Evolutionary conservation across 2,113 vertebrate species (phyloP).

Genomic region (Girardinichthys multiradiatus): DNA sequence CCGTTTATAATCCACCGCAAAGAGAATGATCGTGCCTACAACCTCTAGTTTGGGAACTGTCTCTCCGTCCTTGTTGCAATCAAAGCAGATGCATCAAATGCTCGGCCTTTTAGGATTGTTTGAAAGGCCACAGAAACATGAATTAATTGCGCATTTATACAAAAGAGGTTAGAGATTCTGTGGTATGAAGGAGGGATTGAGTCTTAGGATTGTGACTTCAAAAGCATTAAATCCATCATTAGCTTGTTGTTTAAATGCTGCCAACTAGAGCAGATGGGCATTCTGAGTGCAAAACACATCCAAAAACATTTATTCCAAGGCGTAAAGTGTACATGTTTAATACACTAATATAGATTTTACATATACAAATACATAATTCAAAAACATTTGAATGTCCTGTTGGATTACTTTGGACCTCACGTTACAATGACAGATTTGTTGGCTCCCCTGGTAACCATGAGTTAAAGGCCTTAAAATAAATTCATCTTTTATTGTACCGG

Average conservation of each 20-base stretch:
- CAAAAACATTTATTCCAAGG: constrained; percentile 47
- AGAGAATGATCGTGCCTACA: constrained; percentile 40
- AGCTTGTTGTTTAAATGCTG: constrained; percentile 44
- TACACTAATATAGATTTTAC: constrained; percentile 32
- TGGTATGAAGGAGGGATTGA: constrained; percentile 27
- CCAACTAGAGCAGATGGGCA: constrained; percentile 53
- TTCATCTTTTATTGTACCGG: neutral
- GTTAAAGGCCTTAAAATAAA: neutral
- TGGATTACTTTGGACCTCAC: constrained; percentile 38
- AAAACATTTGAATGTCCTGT: constrained; percentile 52
- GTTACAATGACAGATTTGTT: neutral
- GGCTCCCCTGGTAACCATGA: neutral
- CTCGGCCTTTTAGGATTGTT: neutral
- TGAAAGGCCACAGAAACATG: constrained; percentile 16
- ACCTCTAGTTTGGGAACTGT: constrained; percentile 59
- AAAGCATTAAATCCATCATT: constrained; percentile 61
- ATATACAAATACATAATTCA: constrained; percentile 3
- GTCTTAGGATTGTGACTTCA: constrained; percentile 36
- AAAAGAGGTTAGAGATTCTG: constrained; percentile 16
- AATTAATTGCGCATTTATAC: constrained; percentile 22
- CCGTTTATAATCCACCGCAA: constrained; percentile 59
- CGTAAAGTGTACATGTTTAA: constrained; percentile 25
- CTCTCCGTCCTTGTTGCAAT: constrained; percentile 16
- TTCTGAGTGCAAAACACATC: constrained; percentile 19
- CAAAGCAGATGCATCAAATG: constrained; percentile 16